Conservation (phyloP, 2,797 vertebrate genomes). For the Neomorphus geoffroyi region DNA sequence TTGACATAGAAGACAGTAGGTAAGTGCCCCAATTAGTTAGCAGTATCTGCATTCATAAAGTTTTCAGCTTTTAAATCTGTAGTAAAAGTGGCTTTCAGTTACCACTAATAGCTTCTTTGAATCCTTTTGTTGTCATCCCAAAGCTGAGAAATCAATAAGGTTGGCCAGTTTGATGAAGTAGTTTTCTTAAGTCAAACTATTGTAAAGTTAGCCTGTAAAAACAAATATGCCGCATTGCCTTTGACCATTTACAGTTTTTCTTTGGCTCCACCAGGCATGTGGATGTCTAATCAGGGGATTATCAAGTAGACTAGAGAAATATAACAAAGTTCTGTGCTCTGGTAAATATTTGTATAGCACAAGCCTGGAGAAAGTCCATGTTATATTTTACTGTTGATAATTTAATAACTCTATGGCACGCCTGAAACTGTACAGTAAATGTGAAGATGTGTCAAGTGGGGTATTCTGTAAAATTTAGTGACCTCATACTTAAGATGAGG, state of each 20-base stretch:
- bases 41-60: slow-evolving; percentile 14
- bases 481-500: not conserved
- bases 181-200: slow-evolving; percentile 62
- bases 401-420: slow-evolving; percentile 73
- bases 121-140: slow-evolving; percentile 62
- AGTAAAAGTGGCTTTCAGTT: slow-evolving; percentile 63
- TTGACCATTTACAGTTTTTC: slow-evolving; percentile 70
- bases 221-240: slow-evolving; percentile 63
- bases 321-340: slow-evolving; percentile 73
- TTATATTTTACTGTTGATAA: slow-evolving; percentile 74
- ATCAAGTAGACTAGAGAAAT: slow-evolving; percentile 78
- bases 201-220: slow-evolving; percentile 70
- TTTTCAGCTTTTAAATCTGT: slow-evolving; percentile 29
- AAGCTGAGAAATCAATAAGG: slow-evolving; percentile 72
- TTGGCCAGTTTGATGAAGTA: slow-evolving; percentile 69
- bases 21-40: slow-evolving; percentile 31
- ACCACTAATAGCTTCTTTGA: slow-evolving; percentile 60
- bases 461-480: slow-evolving; percentile 33
- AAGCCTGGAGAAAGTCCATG: slow-evolving; percentile 71
- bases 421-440: slow-evolving; percentile 65
- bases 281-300: slow-evolving; percentile 79
- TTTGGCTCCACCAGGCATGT: slow-evolving; percentile 69
- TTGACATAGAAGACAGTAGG: slow-evolving; percentile 17
- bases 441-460: slow-evolving; percentile 62
- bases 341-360: slow-evolving; percentile 80